Percentiles rank a stretch among this genome's conserved stretches.
Conservation (phyloP, 2,797 vertebrate genomes). For the Arrhamphus sclerolepis region DNA sequence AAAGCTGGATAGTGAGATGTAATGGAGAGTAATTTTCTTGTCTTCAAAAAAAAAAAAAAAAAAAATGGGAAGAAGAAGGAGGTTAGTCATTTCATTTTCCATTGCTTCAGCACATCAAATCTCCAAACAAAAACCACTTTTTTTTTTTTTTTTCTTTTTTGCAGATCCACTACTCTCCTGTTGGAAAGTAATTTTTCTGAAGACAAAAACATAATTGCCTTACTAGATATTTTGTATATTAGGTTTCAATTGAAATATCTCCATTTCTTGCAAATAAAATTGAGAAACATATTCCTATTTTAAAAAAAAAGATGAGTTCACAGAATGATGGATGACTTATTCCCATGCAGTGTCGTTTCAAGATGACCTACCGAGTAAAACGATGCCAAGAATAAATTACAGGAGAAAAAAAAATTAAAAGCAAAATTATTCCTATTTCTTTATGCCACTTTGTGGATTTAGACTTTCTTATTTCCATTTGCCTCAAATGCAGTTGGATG, state of each 20-base stretch:
- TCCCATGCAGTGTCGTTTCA: too few species aligned
- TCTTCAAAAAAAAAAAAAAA: slow-evolving; percentile 53
- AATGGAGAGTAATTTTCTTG: slow-evolving; percentile 83
- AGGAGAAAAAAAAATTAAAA: too few species aligned
- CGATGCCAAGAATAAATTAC: too few species aligned
- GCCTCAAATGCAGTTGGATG: too few species aligned
- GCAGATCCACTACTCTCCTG: slow-evolving; percentile 57
- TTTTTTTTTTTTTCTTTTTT: slow-evolving; percentile 41
- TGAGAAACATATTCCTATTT: slow-evolving; percentile 38
- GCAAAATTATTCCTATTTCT: too few species aligned
- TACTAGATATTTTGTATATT: slow-evolving; percentile 37
- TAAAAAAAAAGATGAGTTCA: not conserved
- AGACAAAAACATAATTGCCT: slow-evolving; percentile 64
- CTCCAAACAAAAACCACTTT: slow-evolving; percentile 65
- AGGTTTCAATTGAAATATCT: slow-evolving; percentile 45
- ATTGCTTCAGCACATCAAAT: slow-evolving; percentile 66
- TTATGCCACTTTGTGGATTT: too few species aligned
- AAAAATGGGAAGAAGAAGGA: slow-evolving; percentile 32
- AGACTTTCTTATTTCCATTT: too few species aligned
- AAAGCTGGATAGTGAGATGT: slow-evolving; percentile 76
- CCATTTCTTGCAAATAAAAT: slow-evolving; percentile 34
- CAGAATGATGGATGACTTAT: too few species aligned
- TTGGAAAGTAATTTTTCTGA: slow-evolving; percentile 45
- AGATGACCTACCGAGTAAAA: too few species aligned
- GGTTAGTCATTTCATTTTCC: slow-evolving; percentile 66